Percentiles rank a stretch among this genome's conserved stretches.
Evolutionary conservation across 1,140 invertebrate species (phyloP).

Genomic region (Pristionchus pacificus): DNA sequence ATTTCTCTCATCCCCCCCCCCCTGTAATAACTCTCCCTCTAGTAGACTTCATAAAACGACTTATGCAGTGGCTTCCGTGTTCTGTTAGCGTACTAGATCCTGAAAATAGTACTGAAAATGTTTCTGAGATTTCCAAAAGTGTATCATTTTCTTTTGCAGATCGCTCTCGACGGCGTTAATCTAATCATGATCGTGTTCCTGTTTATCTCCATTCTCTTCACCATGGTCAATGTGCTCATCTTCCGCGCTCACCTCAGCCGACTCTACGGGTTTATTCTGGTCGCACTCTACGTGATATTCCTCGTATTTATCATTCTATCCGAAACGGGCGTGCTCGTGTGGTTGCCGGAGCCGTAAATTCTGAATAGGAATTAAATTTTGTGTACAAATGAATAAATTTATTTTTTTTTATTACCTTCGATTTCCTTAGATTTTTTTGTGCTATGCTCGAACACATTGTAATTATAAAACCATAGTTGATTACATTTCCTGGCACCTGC

Average conservation of each 20-base stretch:
- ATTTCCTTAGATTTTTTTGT: too few species aligned
- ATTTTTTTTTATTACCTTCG: too few species aligned
- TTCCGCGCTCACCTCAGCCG: constrained; percentile 33
- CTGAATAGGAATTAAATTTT: too few species aligned
- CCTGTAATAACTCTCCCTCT: constrained; percentile 7
- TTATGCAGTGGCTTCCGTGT: neutral
- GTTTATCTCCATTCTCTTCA: constrained; percentile 56
- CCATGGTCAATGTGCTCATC: constrained; percentile 42
- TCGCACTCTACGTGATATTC: constrained; percentile 60
- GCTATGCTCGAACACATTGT: too few species aligned
- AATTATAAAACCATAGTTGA: too few species aligned
- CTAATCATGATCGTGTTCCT: constrained; percentile 48
- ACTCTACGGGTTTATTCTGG: constrained; percentile 59
- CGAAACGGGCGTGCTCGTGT: constrained; percentile 43
- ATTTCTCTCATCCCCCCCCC: neutral
- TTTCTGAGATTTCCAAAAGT: neutral
- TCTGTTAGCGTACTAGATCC: neutral
- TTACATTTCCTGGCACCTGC: too few species aligned
- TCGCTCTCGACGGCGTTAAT: constrained; percentile 19
- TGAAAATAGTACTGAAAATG: neutral
- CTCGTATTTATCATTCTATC: constrained; percentile 58
- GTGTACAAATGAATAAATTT: too few species aligned
- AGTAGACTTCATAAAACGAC: too few species aligned
- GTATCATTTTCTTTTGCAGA: neutral
- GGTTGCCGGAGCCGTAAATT: too few species aligned